Evolutionary conservation across 2,797 vertebrate genomes (phyloP).

Genomic region (Karalla daura): DNA sequence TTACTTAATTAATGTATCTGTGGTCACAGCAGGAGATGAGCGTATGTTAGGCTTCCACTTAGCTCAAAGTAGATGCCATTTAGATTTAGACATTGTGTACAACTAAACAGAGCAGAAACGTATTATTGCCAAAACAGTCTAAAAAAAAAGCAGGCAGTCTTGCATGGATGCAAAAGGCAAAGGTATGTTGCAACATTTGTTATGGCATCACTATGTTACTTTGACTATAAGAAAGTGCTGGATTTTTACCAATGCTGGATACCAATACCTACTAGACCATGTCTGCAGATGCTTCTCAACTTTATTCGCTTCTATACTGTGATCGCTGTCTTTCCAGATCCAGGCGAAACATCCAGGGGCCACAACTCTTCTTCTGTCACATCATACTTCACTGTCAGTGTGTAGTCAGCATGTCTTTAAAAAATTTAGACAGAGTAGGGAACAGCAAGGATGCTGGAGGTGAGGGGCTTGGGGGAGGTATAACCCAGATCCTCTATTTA

Average conservation of each 20-base stretch:
- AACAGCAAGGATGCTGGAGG: not conserved
- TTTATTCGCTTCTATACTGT: not conserved
- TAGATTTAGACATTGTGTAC: too few species aligned
- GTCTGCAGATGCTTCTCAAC: not conserved
- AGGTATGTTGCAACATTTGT: too few species aligned
- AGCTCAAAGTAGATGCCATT: not conserved
- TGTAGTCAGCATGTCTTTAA: not conserved
- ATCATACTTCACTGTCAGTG: not conserved
- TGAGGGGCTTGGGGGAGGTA: not conserved
- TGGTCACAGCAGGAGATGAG: not conserved
- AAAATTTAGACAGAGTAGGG: slow-evolving; percentile 1
- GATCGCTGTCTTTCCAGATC: slow-evolving; percentile 3
- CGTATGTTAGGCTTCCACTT: not conserved
- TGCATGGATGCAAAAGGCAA: too few species aligned
- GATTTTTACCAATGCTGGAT: too few species aligned
- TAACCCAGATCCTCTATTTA: not conserved
- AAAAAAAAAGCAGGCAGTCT: too few species aligned
- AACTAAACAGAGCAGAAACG: too few species aligned
- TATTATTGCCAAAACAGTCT: too few species aligned
- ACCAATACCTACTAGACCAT: too few species aligned
- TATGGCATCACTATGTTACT: too few species aligned
- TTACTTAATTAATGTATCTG: not conserved
- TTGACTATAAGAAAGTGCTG: too few species aligned
- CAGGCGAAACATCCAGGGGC: not conserved
- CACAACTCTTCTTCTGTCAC: not conserved